Evolutionary conservation across 2,797 vertebrate genomes (phyloP), one percentile per base, ranked within the genome.

Genomic region (Mallotus villosus): DNA sequence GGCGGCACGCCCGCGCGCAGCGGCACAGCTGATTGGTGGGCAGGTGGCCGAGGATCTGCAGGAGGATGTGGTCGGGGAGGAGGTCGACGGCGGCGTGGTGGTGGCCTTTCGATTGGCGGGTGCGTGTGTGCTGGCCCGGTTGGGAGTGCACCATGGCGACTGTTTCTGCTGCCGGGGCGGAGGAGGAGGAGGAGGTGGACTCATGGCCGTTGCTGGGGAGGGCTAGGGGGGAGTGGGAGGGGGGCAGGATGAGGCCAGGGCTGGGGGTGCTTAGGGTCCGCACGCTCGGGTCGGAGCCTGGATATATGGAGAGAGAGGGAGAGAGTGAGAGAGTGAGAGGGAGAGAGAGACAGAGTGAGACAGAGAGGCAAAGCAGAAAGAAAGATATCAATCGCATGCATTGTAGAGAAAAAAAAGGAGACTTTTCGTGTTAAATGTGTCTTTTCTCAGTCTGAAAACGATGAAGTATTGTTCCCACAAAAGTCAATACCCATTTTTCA

Each of bases 11-110:
- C 0, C 96, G 93, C 0, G 97, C 95, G 0, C 97, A 98, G 74
- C 95, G 96, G 85, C 98, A 99, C 78, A 99, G 93, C 91, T 99
- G 97, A 75, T 98, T 97, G 84, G 97, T 99, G 24, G 96, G 94
- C 68, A 99, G 93, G 72, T 96, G 98, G 78, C 96, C 94, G 83
- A 99, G 94, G 78, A 99, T 87, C 82, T 95, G 96, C 72, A 99
- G 89, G 67, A 99, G 86, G 67, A 88, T 74, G 65, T 94, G 94
- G 88, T 99, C 98, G 0, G 96, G 96, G n/a, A 99, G 95, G 53
- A 94, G 91, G 81, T 99, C 96, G 0, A 96, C 81, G 78, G 93
- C 93, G n/a, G 95, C 90, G 8, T 76, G 82, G 81, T 94, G 94
- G 61, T 95, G 94, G 82, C 91, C 85, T 77, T 94, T 95, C 0